Evolutionary conservation across 2,113 vertebrate genomes (phyloP).

Genomic region (Pteropus alecto): DNA sequence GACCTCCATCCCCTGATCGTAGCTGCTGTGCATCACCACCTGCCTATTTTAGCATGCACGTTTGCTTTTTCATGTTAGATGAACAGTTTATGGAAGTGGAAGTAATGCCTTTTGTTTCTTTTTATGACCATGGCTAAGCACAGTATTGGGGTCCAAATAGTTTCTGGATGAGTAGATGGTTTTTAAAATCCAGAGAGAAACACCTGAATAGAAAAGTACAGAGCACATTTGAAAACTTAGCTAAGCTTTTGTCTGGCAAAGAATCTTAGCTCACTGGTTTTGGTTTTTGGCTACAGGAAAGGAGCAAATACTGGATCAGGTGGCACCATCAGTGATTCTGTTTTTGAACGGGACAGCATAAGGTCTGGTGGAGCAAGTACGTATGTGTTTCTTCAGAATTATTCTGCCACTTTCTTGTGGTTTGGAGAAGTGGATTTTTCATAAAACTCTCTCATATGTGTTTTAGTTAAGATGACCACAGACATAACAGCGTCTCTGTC

Average conservation of each 20-base stretch:
- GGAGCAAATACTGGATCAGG: slow-evolving; percentile 84
- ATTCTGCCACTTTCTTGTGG: neutral
- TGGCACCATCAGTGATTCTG: slow-evolving; percentile 73
- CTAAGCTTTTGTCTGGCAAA: neutral
- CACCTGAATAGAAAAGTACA: neutral
- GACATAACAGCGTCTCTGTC: slow-evolving; percentile 83
- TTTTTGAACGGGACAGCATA: slow-evolving; percentile 24
- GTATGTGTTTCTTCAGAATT: neutral
- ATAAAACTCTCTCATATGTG: neutral
- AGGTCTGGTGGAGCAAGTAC: slow-evolving; percentile 40
- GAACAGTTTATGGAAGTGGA: neutral
- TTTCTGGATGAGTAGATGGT: neutral
- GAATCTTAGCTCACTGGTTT: neutral
- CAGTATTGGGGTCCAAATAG: neutral
- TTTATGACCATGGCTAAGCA: neutral
- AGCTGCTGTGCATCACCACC: neutral
- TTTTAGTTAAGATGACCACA: slow-evolving; percentile 81
- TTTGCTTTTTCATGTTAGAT: neutral
- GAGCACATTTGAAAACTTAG: neutral
- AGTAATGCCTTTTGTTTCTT: neutral
- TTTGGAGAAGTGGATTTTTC: neutral
- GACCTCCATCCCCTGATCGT: neutral
- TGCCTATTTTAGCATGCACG: too few species aligned
- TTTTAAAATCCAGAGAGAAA: slow-evolving; percentile 10
- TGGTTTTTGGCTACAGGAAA: neutral